Percentiles rank a stretch among this genome's conserved stretches.
These are phyloP conservation scores for Amphimedon queenslandica DNA, from an alignment of 37 sponge, comb jelly and placozoan species.

Conservation along the genomic window DNA sequence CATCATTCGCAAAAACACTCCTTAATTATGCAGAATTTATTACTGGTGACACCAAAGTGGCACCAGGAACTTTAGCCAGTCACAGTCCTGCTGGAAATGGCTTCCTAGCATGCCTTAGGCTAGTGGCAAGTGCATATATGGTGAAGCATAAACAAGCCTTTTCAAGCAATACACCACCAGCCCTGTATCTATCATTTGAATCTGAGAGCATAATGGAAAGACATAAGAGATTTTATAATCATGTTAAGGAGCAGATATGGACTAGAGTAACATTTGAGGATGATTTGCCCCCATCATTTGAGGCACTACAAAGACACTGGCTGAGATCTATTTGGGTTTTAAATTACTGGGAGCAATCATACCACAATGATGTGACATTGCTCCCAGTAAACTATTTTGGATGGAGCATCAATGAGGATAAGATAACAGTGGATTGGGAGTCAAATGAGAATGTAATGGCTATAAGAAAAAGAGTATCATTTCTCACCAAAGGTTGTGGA, in stretches of 20 bases:
- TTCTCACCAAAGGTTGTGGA: background rate
- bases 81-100: background rate
- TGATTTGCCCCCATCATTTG: background rate
- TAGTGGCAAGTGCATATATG: too few relatives aligned
- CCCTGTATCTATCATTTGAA: background rate
- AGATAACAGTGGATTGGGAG: conserved; percentile 3
- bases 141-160: background rate
- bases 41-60: background rate
- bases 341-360: background rate
- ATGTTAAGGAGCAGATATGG: background rate
- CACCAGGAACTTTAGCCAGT: conserved; percentile 7
- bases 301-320: background rate
- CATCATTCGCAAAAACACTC: conserved; percentile 4
- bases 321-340: background rate
- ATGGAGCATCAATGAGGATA: background rate
- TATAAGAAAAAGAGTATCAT: background rate
- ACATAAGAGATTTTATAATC: background rate
- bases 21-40: background rate
- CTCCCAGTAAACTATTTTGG: background rate
- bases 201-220: background rate
- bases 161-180: background rate
- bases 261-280: background rate
- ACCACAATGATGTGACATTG: too few relatives aligned
- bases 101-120: too few relatives aligned
- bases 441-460: background rate